Conservation (phyloP, 2,888 invertebrate species). For the Patella ulyssiponensis region DNA sequence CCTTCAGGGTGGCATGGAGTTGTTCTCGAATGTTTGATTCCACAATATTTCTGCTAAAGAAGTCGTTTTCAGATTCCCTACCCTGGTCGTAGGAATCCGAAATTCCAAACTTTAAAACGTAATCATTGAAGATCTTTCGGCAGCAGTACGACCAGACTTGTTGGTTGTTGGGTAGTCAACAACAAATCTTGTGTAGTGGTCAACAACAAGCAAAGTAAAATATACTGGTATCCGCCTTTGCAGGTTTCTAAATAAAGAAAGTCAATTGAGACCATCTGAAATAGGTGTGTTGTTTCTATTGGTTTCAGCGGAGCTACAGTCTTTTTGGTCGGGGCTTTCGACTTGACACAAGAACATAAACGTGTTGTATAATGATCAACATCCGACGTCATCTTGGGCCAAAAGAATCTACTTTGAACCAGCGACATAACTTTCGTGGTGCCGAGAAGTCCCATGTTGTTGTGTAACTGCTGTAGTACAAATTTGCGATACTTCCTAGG, state of each 20-base stretch:
- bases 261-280: slow-evolving; percentile 34
- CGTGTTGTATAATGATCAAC: slow-evolving; percentile 12
- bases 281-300: slow-evolving; percentile 28
- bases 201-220: slow-evolving; percentile 17
- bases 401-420: slow-evolving; percentile 27
- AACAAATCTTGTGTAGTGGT: slow-evolving; percentile 20
- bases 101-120: slow-evolving; percentile 35
- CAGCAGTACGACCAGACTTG: slow-evolving; percentile 32
- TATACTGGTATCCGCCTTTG: slow-evolving; percentile 29
- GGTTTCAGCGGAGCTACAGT: not conserved
- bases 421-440: slow-evolving; percentile 29
- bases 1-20: slow-evolving; percentile 20
- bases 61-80: slow-evolving; percentile 41
- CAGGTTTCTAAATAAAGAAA: slow-evolving; percentile 37
- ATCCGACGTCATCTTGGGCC: slow-evolving; percentile 16
- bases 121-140: slow-evolving; percentile 44
- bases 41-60: slow-evolving; percentile 27
- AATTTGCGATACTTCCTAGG: slow-evolving; percentile 5
- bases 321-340: not conserved
- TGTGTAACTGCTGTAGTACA: slow-evolving; percentile 15
- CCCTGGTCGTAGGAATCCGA: too few relatives aligned
- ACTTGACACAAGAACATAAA: slow-evolving; percentile 12
- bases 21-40: slow-evolving; percentile 13
- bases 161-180: slow-evolving; percentile 12
- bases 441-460: slow-evolving; percentile 33